Evolutionary conservation across 2,797 vertebrate species (phyloP).

Genomic region (Streptopelia turtur): DNA sequence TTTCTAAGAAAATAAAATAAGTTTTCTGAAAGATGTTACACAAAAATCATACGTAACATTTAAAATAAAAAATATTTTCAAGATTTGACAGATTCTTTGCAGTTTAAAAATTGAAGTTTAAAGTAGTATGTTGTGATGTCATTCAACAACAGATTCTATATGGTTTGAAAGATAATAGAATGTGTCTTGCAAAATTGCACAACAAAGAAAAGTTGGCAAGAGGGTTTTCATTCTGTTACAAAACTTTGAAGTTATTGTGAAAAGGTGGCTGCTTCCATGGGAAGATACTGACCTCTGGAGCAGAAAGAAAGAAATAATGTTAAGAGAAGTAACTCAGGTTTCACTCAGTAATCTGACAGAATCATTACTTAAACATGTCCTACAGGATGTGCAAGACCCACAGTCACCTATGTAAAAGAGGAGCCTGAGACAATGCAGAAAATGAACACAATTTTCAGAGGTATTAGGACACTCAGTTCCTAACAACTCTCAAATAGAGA

Average conservation of each 20-base stretch:
- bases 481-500: not conserved
- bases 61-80: not conserved
- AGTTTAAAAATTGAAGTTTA: not conserved
- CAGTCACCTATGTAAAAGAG: not conserved
- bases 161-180: not conserved
- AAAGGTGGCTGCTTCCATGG: constrained; percentile 49
- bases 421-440: not conserved
- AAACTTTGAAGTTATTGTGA: not conserved
- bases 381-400: not conserved
- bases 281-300: constrained; percentile 70
- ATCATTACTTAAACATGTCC: not conserved
- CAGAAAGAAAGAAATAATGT: constrained; percentile 68
- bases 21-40: not conserved
- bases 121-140: not conserved
- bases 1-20: constrained; percentile 57
- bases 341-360: not conserved
- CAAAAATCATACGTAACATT: not conserved
- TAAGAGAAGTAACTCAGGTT: not conserved
- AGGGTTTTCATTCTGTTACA: not conserved
- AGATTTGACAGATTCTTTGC: not conserved
- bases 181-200: not conserved
- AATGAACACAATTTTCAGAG: not conserved
- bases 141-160: not conserved
- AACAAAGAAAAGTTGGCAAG: not conserved
- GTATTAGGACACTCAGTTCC: not conserved